A percentile compares a stretch with the other conserved stretches of the same genome.
Evolutionary conservation across 92 coral and sea anemone species (phyloP).

Genomic region (Isaurus tuberculatus): DNA sequence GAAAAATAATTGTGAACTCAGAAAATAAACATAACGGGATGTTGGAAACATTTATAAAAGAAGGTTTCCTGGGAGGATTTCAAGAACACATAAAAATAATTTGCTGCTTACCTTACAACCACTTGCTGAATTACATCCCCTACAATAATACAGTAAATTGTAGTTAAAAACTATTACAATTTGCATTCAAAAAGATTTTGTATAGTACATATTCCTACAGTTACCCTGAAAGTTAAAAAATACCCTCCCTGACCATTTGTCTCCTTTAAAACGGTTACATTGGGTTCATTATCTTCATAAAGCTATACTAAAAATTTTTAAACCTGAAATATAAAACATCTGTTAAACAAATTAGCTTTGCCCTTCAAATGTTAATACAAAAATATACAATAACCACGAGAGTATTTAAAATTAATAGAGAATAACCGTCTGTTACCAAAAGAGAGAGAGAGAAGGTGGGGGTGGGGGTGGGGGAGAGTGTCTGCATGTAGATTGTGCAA

Average conservation of each 20-base stretch:
- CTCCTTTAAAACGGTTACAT: neutral
- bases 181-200: neutral
- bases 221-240: no score
- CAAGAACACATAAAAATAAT: slow-evolving; percentile 1
- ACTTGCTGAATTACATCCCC: slow-evolving; percentile 16
- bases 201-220: slow-evolving; percentile 1
- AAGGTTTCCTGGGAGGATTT: slow-evolving; percentile 14
- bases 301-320: neutral
- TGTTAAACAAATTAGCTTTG: neutral
- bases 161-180: neutral
- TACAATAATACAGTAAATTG: neutral
- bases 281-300: slow-evolving; percentile 1
- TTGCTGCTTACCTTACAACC: neutral
- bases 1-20: neutral
- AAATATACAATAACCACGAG: slow-evolving; percentile 7
- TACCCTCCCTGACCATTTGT: neutral
- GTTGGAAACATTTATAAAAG: neutral
- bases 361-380: neutral
- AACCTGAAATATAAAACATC: slow-evolving; percentile 1
- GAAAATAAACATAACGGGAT: neutral
- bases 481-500: neutral
- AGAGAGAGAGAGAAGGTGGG: neutral
- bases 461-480: neutral
- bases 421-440: neutral
- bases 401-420: slow-evolving; percentile 7